A percentile compares a stretch with the other conserved stretches of the same genome.
phyloP scores from a whole-genome alignment of 1,140 invertebrate species.

The Geopemphigus sp. region DNA sequence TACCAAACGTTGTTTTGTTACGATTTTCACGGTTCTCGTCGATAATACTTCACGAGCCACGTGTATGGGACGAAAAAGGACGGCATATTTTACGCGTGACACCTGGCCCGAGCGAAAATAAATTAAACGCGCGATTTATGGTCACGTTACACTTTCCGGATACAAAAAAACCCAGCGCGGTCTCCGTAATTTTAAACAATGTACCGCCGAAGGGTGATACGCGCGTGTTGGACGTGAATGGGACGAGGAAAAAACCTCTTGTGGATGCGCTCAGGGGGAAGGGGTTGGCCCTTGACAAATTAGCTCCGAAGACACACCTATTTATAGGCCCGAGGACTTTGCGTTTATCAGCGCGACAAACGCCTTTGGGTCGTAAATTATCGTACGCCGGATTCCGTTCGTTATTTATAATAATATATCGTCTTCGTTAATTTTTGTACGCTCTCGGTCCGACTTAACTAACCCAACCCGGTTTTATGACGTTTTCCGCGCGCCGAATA shows the following conservation, averaged over 20 bases:
- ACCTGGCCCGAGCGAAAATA: neutral
- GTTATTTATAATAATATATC: neutral
- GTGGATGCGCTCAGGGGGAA: neutral
- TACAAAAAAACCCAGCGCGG: constrained; percentile 13
- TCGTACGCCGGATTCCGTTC: neutral
- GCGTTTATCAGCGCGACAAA: constrained; percentile 13
- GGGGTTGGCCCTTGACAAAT: constrained; percentile 18
- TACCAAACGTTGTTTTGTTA: too few species aligned
- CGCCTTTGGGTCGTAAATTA: constrained; percentile 7
- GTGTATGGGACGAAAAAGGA: neutral
- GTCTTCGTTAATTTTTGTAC: neutral
- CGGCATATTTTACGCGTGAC: neutral
- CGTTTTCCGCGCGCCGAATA: too few species aligned
- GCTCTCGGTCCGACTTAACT: too few species aligned
- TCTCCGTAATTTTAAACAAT: constrained; percentile 12
- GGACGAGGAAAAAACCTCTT: neutral
- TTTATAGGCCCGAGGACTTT: constrained; percentile 1
- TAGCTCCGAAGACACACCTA: constrained; percentile 25
- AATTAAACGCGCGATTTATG: constrained; percentile 25
- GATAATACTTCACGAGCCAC: neutral
- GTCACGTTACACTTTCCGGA: neutral
- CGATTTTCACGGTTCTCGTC: too few species aligned
- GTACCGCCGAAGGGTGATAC: neutral
- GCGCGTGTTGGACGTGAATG: neutral
- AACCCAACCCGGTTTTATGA: too few species aligned